Evolutionary conservation across 2,113 vertebrate genomes (phyloP), one percentile per base, ranked within the genome.

Genomic region (Lipophrys pholis): DNA sequence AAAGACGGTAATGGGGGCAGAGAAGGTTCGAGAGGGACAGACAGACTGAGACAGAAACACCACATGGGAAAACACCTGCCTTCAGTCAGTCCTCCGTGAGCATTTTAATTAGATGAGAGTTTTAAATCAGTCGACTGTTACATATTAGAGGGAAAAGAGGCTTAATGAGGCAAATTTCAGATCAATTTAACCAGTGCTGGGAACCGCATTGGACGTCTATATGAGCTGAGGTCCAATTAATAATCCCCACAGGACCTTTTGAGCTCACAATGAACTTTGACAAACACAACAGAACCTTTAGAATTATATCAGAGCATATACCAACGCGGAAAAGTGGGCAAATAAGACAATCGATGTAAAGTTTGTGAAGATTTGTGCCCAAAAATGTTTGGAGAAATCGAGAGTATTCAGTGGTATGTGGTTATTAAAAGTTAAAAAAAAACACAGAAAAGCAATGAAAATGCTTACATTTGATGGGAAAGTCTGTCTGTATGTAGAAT

Each of bases 41-140:
- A 57, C 8, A 52, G 58, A 41, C 9, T 59, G 73, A 42, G 38
- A 16, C 11, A 64, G 76, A 71, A 16, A 56, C 54, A 69, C 11
- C 83, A 81, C 76, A 39, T 1, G 80, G 73, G 76, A 71, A 51
- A 79, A 84, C 76, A 86, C 69, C 85, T 86, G 83, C 78, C 85
- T 84, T 60, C 54, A 36, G 62, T 40, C 12, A 73, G 53, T 71
- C 58, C 66, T 63, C 67, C 51, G 43, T 56, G 15, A 30, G 5
- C 54, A 15, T 55, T 7, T 30, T 40, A 69, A 80, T 73, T 75
- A 75, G 55, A 59, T 42, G 49, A 10, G 36, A 49, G 2, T 42
- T 51, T 42, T 72, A n/a, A 49, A 12, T 16, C 16, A 17, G 10
- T 41, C 36, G 46, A 40, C 41, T 60, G 54, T 54, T 73, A 17